phyloP scores from a whole-genome alignment of 2,888 invertebrate species.

The Myopa testacea region DNA sequence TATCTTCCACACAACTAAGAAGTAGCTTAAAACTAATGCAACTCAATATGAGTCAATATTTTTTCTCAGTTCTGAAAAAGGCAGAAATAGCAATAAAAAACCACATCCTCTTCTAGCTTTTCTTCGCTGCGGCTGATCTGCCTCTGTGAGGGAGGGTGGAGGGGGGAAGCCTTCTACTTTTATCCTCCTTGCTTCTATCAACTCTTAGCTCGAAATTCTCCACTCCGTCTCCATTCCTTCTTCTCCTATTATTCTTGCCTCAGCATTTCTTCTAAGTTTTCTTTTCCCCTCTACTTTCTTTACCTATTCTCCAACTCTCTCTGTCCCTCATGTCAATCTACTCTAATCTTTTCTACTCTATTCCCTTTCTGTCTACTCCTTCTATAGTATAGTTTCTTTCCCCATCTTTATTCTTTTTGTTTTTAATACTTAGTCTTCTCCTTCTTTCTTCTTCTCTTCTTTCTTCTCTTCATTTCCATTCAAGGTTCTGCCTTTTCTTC shows the following conservation, averaged over 20 bases:
- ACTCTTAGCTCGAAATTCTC: too few relatives aligned
- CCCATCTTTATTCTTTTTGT: neutral
- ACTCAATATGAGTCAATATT: conserved; percentile 49
- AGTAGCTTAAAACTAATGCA: conserved; percentile 20
- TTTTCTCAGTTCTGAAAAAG: neutral
- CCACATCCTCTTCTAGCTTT: neutral
- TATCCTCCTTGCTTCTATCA: too few relatives aligned
- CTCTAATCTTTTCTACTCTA: neutral
- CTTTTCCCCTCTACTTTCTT: neutral
- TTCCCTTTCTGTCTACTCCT: neutral
- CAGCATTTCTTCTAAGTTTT: neutral
- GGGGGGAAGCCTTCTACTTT: neutral
- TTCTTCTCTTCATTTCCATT: neutral
- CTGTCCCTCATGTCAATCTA: too few relatives aligned
- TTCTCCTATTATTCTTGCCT: too few relatives aligned
- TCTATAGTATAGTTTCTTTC: neutral
- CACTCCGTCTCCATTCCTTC: too few relatives aligned
- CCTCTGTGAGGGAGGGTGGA: too few relatives aligned
- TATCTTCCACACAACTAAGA: neutral
- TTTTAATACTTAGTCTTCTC: neutral
- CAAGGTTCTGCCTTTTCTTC: neutral
- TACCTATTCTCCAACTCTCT: too few relatives aligned
- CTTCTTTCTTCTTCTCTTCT: conserved; percentile 2
- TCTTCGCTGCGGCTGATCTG: neutral
- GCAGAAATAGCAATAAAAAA: conserved; percentile 14